phyloP scores from a whole-genome alignment of 2,888 invertebrate genomes.

The Dynastes hyllus region DNA sequence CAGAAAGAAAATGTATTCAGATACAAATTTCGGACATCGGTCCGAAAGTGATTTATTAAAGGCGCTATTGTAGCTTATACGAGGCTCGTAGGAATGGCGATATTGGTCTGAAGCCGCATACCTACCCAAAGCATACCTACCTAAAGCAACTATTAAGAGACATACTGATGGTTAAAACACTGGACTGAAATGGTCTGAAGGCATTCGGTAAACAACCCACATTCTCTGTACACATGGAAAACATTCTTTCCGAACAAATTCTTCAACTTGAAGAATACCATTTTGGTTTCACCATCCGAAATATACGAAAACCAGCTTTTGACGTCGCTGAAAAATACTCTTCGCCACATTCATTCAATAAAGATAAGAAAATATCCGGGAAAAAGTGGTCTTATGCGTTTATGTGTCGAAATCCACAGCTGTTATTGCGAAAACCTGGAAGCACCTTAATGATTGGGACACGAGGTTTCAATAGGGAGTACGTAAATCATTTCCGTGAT shows the following conservation, averaged over 20 bases:
- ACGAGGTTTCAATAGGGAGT: background rate
- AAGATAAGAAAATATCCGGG: constrained; percentile 53
- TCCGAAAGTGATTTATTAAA: no score
- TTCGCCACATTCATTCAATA: constrained; percentile 45
- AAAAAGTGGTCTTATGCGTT: constrained; percentile 54
- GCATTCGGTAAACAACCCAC: constrained; percentile 37
- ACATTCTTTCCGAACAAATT: constrained; percentile 27
- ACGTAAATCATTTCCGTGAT: background rate
- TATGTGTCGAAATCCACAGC: constrained; percentile 50
- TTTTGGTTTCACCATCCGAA: constrained; percentile 45
- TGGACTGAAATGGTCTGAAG: constrained; percentile 22
- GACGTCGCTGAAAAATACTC: constrained; percentile 53
- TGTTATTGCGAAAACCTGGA: constrained; percentile 52
- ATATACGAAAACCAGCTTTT: constrained; percentile 54
- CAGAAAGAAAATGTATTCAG: background rate
- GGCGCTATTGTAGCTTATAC: no score
- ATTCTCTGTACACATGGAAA: constrained; percentile 19
- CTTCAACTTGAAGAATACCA: constrained; percentile 52
- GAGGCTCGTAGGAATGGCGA: no score
- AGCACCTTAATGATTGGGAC: constrained; percentile 43
- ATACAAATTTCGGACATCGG: background rate
- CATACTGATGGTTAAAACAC: constrained; percentile 42
- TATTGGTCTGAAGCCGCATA: background rate
- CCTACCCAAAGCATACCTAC: constrained; percentile 14
- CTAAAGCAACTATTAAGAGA: constrained; percentile 50